A percentile compares a stretch with the other conserved stretches of the same genome.
Conservation (phyloP, 2,888 invertebrate species). For the Dinocampus coccinellae region DNA sequence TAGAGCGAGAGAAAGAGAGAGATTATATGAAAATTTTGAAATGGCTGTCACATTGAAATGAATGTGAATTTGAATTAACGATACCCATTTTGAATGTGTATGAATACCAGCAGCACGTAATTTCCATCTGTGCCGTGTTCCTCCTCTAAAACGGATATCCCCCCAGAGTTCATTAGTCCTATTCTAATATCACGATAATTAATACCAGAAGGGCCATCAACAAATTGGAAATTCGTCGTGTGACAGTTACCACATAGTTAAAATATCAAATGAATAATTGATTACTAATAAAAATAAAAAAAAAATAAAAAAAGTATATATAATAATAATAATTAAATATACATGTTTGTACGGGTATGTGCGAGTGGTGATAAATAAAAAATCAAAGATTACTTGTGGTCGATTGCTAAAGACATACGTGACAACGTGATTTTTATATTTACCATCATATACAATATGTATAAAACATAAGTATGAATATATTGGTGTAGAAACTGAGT, state of each 20-base stretch:
- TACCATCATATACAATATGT: not conserved
- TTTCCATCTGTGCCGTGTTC: not conserved
- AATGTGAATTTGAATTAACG: not conserved
- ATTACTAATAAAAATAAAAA: too few relatives aligned
- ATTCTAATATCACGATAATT: not conserved
- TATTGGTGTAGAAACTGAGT: constrained; percentile 1
- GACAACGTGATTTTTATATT: constrained; percentile 7
- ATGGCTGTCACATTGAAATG: not conserved
- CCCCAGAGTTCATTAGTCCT: not conserved
- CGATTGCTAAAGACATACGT: not conserved
- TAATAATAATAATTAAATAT: not conserved
- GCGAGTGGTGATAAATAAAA: not conserved
- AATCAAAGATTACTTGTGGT: constrained; percentile 4
- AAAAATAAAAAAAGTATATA: not conserved
- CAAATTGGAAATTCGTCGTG: not conserved
- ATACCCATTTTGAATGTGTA: not conserved
- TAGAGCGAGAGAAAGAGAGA: not conserved
- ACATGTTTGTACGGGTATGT: not conserved
- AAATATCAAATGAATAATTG: too few relatives aligned
- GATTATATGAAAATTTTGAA: not conserved
- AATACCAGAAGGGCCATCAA: not conserved
- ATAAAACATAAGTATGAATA: not conserved
- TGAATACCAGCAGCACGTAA: not conserved
- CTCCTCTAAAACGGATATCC: not conserved
- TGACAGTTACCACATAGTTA: too few relatives aligned